Evolutionary conservation across 2,113 vertebrate species (phyloP), one percentile per base, ranked within the genome.

Genomic region (Equus przewalskii): DNA sequence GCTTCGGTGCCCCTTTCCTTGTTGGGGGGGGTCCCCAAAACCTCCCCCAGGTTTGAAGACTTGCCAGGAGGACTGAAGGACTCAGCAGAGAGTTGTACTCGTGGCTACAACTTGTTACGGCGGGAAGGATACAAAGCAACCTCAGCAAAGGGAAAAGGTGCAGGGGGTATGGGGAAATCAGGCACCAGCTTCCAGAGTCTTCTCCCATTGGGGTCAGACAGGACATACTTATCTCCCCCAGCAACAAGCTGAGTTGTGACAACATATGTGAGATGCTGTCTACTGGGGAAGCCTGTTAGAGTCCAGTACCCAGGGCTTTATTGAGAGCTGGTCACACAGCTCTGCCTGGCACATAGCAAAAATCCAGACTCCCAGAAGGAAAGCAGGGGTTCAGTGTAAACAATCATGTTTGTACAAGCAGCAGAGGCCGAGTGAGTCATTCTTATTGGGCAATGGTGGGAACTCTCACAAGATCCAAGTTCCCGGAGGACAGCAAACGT

Each of bases 331-430:
- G 21, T 65, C 56, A 67, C 1, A 9, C 1, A 58, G 85, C 79
- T 33, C 51, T 36, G n/a, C 22, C 10, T 70, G 64, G 65, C 44
- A 30, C 0, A 0, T n/a, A 7, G 49, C 44, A 3, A 49, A 86
- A 73, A 5, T 41, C 49, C 28, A 46, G 89, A 87, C 7, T 30
- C 30, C 36, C 46, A 19, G 54, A 64, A 86, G 54, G 80, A 73
- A 72, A 82, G 54, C 12, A 26, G 15, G 4, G 13, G 24, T 46
- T 87, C 16, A 9, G 11, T 21, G 28, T 56, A 72, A 65, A n/a
- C 7, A 19, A 1, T 13, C 9, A 6, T 24, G 18, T 41, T 67
- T 89, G 15, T 73, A 28, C 1, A 19, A 51, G 64, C 8, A 41
- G 58, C 44, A 24, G 7, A 46, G 58, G 46, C 49, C 8, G 21